Evolutionary conservation across 1,140 invertebrate genomes (phyloP), one percentile per base, ranked within the genome.

Genomic region (Epicauta chinensis): DNA sequence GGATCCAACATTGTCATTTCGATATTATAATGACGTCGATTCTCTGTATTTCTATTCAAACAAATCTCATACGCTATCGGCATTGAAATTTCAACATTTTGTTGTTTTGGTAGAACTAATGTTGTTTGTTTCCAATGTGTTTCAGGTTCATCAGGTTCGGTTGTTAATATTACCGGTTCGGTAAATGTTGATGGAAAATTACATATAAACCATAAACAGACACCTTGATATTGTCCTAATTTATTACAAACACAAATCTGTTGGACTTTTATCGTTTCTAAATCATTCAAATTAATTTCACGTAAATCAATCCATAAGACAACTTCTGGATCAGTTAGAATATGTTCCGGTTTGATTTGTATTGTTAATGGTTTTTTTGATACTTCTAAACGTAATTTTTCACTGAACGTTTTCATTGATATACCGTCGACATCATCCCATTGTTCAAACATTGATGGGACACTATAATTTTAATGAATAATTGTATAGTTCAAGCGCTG

Each of bases 81-180:
- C 56, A 82, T 76, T 1, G 73, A 73, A 59, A 73, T 65, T 50
- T 82, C 79, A 0, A 82, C 67, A 31, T 66, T 55, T 29, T 65
- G 56, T 41, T 76, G 74, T 44, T 76, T 67, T 7, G 81, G 81
- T 30, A 83, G 60, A 2, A 82, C 73, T 68, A 99, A 95, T 6
- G 96, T 82, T 1, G 94, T 97, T 72, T 98, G 97, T 72, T 97
- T 97, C 96, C 96, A 98, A 74, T 98, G 95, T 6, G 95, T 98
- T 41, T 78, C 75, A 54, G 77, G 76, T 62, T 81, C 80, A 54
- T 75, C 75, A 44, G 86, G 93, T 63, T 83, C 85, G 57, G 89
- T 91, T 47, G 81, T 83, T 37, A 92, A 77, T 7, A 73, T 68
- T n/a, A 88, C 73, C 10, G 66, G 65, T 56, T 70, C 66, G 6